phyloP scores from a whole-genome alignment of 2,888 invertebrate species.

The Eristalis tenax region DNA sequence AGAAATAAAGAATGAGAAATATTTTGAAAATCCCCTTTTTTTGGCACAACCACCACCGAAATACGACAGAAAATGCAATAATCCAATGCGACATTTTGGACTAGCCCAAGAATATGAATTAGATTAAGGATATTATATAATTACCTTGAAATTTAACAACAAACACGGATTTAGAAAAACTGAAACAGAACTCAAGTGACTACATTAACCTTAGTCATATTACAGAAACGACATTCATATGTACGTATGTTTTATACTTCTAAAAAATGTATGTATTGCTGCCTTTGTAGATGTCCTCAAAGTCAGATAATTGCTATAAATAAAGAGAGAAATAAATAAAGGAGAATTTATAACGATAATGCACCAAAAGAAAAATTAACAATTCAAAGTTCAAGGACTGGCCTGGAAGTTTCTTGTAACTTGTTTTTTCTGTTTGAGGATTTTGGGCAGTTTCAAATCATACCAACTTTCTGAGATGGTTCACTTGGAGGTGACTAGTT shows the following conservation, averaged over 20 bases:
- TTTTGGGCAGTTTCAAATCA: constrained; percentile 11
- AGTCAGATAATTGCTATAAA: constrained; percentile 87
- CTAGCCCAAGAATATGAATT: not conserved
- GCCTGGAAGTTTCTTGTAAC: not conserved
- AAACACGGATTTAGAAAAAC: constrained; percentile 54
- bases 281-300: constrained; percentile 86
- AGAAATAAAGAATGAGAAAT: constrained; percentile 55
- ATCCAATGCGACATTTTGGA: constrained; percentile 4
- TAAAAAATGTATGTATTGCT: constrained; percentile 94
- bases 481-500: not conserved
- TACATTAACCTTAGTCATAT: constrained; percentile 59
- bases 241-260: constrained; percentile 79
- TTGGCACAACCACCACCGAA: constrained; percentile 60
- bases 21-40: constrained; percentile 36
- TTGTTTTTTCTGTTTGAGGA: not conserved
- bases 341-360: not conserved
- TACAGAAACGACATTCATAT: constrained; percentile 76
- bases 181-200: constrained; percentile 26
- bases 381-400: constrained; percentile 1
- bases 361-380: constrained; percentile 9
- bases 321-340: constrained; percentile 70
- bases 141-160: constrained; percentile 59
- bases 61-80: constrained; percentile 67
- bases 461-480: constrained; percentile 32
- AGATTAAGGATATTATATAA: constrained; percentile 23